phyloP scores from a whole-genome alignment of 2,888 invertebrate genomes.

The Osedax frankpressi region DNA sequence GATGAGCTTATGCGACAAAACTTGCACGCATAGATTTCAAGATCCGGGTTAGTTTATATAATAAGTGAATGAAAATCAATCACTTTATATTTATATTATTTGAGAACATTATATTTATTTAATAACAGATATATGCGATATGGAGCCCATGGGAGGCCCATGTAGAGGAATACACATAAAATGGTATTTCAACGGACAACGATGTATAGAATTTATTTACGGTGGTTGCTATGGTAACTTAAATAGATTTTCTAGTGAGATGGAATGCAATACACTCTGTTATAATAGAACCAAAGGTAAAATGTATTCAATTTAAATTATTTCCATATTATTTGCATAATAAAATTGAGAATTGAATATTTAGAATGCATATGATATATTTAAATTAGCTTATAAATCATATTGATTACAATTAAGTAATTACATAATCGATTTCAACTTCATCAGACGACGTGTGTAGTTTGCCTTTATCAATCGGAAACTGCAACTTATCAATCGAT shows the following conservation, averaged over 20 bases:
- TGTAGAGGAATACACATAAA: neutral
- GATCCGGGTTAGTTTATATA: neutral
- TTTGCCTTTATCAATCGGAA: too few relatives aligned
- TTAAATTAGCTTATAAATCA: neutral
- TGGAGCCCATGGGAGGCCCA: neutral
- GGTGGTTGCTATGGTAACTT: neutral
- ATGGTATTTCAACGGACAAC: neutral
- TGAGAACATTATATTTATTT: neutral
- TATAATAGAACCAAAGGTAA: neutral
- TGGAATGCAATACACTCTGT: neutral
- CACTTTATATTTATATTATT: too few relatives aligned
- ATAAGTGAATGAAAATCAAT: too few relatives aligned
- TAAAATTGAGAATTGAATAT: neutral
- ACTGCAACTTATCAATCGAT: neutral
- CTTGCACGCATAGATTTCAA: neutral
- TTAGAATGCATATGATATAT: neutral
- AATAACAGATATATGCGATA: neutral
- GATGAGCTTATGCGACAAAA: neutral
- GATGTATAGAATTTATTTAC: neutral
- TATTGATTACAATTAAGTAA: neutral
- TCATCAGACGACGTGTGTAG: too few relatives aligned
- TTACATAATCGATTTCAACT: neutral
- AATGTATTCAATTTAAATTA: too few relatives aligned
- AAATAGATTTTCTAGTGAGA: neutral
- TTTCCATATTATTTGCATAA: too few relatives aligned